These are phyloP conservation scores for Pachycephala philippinensis DNA, from an alignment of 2,113 vertebrate species.

Conservation along the genomic window DNA sequence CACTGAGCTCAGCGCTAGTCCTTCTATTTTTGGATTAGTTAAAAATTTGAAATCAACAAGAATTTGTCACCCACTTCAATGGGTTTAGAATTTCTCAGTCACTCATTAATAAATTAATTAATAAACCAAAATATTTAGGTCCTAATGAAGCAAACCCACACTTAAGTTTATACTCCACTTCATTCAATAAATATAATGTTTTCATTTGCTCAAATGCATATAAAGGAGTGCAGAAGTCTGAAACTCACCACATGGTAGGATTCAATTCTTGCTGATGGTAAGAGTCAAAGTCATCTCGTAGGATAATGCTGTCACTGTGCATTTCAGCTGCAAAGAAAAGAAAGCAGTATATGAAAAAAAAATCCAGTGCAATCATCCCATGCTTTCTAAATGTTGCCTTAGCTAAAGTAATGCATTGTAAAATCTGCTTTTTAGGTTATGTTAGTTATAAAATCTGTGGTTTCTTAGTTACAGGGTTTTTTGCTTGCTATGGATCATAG, in stretches of 20 bases:
- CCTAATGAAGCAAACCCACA: background rate
- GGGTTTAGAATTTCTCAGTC: background rate
- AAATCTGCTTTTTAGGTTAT: background rate
- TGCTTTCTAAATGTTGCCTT: background rate
- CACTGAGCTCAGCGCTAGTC: background rate
- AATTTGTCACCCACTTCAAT: background rate
- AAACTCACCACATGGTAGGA: slow-evolving; percentile 87
- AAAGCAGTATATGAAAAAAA: background rate
- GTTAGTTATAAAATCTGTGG: background rate
- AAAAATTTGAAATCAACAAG: background rate
- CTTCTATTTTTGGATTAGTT: background rate
- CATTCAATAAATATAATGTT: background rate
- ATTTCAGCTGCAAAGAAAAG: slow-evolving; percentile 82
- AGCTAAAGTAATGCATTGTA: background rate
- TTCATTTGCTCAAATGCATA: background rate
- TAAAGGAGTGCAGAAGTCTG: background rate
- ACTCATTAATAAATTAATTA: background rate
- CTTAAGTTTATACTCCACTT: background rate
- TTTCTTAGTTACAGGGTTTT: background rate
- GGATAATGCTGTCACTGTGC: slow-evolving; percentile 87
- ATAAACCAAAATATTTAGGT: background rate
- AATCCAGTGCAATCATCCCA: background rate
- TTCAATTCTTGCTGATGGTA: slow-evolving; percentile 86
- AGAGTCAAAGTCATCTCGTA: slow-evolving; percentile 96
- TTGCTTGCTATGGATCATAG: background rate